Base-by-base conservation (phyloP, 2,797 vertebrate genomes). In the Tragopan temminckii region DNA sequence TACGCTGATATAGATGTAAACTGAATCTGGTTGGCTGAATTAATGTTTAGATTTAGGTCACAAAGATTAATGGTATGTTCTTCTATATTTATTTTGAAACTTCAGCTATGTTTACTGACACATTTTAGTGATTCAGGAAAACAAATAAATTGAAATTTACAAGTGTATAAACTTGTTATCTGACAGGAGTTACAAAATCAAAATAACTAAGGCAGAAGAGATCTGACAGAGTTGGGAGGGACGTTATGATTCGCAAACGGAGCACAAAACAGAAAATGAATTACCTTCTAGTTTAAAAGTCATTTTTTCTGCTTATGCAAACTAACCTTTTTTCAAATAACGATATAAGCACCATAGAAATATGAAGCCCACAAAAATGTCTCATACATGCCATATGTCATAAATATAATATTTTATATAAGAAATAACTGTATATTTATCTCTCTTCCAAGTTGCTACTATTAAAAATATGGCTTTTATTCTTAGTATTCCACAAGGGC, bases 391-490 rank as follows among this genome's bases (percentile, higher is more conserved):
- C 69, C 29, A 43, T 48, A 77, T 53, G 69, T 45, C 48, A 89
- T 38, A 78, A 94, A 67, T 85, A 48, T 69, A 7, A 31, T 58
- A 66, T 76, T 84, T 81, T 81, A 80, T 59, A 40, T 59, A 85
- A 17, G 27, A 80, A 35, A 72, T 74, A 45, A 67, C 13, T 71
- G n/a, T 63, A 68, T 91, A 69, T 23, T 92, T 55, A 62, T 85
- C 93, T 53, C 80, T 78, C 33, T 62, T 89, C 19, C 88, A 83
- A 80, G 35, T 35, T 52, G 31, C 33, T 82, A 82, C 42, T 35
- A 57, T 89, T 88, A 74, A 66, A 94, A 89, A 52, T 29, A 66
- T 45, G 31, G 43, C 20, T 89, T 80, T 95, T 78, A 66, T 67
- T 80, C 66, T 83, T 67, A 50, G 35, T 24, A 43, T 80, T 94